These are phyloP conservation scores for Aporrectodea caliginosa DNA, from an alignment of 1,140 invertebrate genomes.

Conservation along the genomic window DNA sequence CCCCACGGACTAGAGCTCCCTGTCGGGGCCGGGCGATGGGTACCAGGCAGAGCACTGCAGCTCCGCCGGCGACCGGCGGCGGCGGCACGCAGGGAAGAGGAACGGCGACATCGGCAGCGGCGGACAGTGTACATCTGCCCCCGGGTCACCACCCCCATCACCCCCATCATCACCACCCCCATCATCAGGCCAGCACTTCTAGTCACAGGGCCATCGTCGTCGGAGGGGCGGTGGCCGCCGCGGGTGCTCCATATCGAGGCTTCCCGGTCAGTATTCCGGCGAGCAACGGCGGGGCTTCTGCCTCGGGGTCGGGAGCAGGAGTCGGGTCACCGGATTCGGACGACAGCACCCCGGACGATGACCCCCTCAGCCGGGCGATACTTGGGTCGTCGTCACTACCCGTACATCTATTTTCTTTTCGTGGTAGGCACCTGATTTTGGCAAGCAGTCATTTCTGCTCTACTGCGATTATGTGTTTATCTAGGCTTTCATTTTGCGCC, in stretches of 20 bases:
- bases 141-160: neutral
- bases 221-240: too few relatives aligned
- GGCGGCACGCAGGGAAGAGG: neutral
- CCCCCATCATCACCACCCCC: neutral
- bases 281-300: neutral
- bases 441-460: neutral
- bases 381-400: constrained; percentile 1
- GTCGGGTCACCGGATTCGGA: neutral
- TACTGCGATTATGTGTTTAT: neutral
- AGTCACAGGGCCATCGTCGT: neutral
- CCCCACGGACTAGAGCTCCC: too few relatives aligned
- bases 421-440: constrained; percentile 6
- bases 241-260: neutral
- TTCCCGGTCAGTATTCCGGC: neutral
- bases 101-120: neutral
- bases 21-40: constrained; percentile 9
- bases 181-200: neutral
- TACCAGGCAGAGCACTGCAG: constrained; percentile 2
- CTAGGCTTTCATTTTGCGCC: neutral
- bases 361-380: neutral
- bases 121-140: neutral
- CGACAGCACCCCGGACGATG: constrained; percentile 20
- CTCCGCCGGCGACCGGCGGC: neutral
- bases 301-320: too few relatives aligned
- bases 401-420: constrained; percentile 18